Conservation (phyloP, 2,888 invertebrate genomes). For the Lamellibrachia columna region DNA sequence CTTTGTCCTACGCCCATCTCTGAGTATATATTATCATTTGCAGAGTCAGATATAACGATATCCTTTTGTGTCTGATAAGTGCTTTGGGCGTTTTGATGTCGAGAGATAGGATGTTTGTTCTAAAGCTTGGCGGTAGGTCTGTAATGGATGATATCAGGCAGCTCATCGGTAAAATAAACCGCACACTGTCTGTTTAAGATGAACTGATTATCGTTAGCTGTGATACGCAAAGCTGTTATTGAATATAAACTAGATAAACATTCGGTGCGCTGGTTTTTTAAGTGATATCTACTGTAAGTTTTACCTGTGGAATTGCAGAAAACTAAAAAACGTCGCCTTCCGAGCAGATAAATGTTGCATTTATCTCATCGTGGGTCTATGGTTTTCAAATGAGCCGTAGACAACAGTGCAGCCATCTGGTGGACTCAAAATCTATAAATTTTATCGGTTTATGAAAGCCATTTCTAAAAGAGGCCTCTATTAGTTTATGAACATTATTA, state of each 20-base stretch:
- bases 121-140: not conserved
- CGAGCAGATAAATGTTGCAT: not conserved
- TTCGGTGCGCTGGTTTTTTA: not conserved
- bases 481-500: not conserved
- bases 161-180: not conserved
- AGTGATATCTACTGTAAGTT: not conserved
- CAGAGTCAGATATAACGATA: not conserved
- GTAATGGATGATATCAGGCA: not conserved
- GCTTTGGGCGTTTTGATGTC: not conserved
- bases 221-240: not conserved
- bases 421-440: not conserved
- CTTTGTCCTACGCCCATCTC: not conserved
- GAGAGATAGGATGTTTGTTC: not conserved
- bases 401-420: not conserved
- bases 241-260: conserved; percentile 6
- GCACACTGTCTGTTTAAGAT: not conserved
- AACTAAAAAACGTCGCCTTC: not conserved
- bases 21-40: not conserved
- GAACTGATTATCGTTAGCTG: conserved; percentile 5
- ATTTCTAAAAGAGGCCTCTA: not conserved
- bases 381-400: not conserved
- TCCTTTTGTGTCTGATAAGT: not conserved
- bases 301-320: not conserved
- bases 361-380: not conserved
- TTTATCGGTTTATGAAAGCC: not conserved